Percentiles rank a stretch among this genome's conserved stretches.
Evolutionary conservation across 1,140 invertebrate species (phyloP).

Genomic region (Delia radicum): DNA sequence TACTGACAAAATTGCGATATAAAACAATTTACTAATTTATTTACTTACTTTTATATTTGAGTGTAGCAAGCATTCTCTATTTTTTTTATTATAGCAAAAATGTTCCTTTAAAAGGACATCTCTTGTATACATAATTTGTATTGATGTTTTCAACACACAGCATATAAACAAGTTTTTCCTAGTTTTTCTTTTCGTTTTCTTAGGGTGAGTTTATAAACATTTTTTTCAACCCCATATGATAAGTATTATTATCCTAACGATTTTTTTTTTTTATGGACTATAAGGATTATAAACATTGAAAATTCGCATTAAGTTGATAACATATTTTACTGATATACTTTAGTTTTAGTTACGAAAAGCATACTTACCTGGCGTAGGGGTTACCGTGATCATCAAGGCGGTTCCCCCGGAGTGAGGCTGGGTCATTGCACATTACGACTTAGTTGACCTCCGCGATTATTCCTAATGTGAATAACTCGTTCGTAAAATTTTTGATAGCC

Average conservation of each 20-base stretch:
- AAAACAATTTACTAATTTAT: no score
- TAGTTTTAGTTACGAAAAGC: constrained; percentile 32
- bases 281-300: no score
- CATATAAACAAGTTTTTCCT: no score
- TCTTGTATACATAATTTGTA: no score
- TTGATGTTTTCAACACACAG: no score
- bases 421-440: constrained; percentile 51
- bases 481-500: constrained; percentile 56
- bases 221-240: not conserved
- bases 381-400: constrained; percentile 66
- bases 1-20: no score
- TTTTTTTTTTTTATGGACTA: not conserved
- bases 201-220: not conserved
- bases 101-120: no score
- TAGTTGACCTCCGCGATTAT: constrained; percentile 57
- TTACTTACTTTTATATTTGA: no score
- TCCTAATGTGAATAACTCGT: constrained; percentile 56
- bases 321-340: not conserved
- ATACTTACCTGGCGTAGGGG: constrained; percentile 63
- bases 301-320: not conserved
- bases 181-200: not conserved
- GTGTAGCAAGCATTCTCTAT: no score
- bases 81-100: no score
- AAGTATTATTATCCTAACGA: not conserved
- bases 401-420: constrained; percentile 65